These are phyloP conservation scores for Carlito syrichta DNA, from an alignment of 2,113 vertebrate species.

Conservation along the genomic window DNA sequence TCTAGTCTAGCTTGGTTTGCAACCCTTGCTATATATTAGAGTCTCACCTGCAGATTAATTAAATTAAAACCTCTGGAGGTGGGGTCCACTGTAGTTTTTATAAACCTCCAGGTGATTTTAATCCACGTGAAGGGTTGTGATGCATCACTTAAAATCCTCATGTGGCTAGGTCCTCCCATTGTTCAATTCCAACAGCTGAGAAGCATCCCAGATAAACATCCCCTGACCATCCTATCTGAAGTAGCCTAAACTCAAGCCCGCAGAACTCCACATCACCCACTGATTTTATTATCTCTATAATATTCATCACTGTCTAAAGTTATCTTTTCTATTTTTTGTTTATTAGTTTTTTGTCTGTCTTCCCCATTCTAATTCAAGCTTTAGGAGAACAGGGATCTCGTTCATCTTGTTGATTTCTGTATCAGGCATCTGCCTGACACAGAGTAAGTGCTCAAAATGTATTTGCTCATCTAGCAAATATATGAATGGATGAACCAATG, in stretches of 20 bases:
- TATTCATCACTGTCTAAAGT: background rate
- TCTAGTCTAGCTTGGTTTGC: background rate
- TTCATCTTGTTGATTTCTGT: background rate
- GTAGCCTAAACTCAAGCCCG: background rate
- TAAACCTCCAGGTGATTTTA: background rate
- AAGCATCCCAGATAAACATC: background rate
- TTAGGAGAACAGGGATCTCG: background rate
- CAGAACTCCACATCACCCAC: background rate
- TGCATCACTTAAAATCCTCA: background rate
- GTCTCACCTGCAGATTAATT: background rate
- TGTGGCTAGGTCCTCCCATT: background rate
- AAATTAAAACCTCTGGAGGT: background rate
- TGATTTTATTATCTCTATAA: background rate
- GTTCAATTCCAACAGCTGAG: background rate
- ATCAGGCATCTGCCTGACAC: background rate
- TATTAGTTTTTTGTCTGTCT: background rate
- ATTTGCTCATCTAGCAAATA: too few species aligned
- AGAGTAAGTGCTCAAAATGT: background rate
- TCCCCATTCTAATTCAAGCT: background rate
- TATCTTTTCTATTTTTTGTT: background rate
- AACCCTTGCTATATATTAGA: background rate
- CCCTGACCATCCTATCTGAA: background rate
- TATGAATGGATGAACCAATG: background rate
- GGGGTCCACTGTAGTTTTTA: background rate
- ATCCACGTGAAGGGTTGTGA: background rate